phyloP scores from a whole-genome alignment of 2,888 invertebrate species.

The Spilarctia lutea region DNA sequence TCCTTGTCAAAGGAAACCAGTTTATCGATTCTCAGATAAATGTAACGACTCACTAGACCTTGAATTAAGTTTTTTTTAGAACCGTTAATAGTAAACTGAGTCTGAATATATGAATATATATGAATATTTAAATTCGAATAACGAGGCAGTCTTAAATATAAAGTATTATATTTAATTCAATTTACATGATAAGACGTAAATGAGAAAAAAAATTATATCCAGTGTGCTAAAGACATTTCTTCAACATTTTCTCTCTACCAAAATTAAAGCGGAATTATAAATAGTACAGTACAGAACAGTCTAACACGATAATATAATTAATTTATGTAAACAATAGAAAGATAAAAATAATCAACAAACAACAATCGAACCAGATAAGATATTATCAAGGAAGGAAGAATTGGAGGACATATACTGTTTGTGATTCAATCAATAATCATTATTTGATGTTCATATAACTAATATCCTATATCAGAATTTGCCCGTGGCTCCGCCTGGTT shows the following conservation, averaged over 20 bases:
- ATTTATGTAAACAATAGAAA: not conserved
- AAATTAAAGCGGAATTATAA: not conserved
- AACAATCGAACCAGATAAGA: not conserved
- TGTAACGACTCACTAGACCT: not conserved
- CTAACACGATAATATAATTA: not conserved
- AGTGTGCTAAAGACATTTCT: not conserved
- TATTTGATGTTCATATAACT: not conserved
- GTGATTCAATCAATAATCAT: not conserved
- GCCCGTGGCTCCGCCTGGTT: no score
- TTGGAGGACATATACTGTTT: not conserved
- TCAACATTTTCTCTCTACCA: not conserved
- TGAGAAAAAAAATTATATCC: not conserved
- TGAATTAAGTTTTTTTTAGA: not conserved
- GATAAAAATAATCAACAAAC: not conserved
- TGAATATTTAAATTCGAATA: not conserved
- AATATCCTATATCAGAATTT: not conserved
- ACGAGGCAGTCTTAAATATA: not conserved
- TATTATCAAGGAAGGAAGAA: not conserved
- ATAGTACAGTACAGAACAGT: not conserved
- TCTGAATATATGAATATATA: not conserved
- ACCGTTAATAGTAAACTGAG: not conserved
- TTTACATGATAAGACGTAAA: no score
- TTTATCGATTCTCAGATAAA: not conserved
- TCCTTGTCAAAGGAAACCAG: slow-evolving; percentile 1
- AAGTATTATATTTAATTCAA: not conserved